A percentile compares a stretch with the other conserved stretches of the same genome.
Evolutionary conservation across 2,888 invertebrate genomes (phyloP).

Genomic region (Nysson spinosus): DNA sequence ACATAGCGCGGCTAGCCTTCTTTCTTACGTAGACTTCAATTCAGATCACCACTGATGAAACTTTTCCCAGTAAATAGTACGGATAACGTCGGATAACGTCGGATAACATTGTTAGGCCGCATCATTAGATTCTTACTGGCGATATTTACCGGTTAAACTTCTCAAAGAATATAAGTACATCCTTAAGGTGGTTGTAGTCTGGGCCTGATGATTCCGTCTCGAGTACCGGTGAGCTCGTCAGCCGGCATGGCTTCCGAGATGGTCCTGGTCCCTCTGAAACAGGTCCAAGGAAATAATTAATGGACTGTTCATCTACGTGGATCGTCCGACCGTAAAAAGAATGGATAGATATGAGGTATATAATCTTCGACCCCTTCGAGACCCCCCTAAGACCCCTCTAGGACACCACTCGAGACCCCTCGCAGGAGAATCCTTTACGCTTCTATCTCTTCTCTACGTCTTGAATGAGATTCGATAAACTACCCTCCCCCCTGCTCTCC

Average conservation of each 20-base stretch:
- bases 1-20: too few relatives aligned
- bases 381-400: too few relatives aligned
- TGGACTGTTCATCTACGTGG: conserved; percentile 28
- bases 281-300: conserved; percentile 54
- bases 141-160: too few relatives aligned
- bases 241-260: conserved; percentile 69
- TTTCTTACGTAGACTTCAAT: too few relatives aligned
- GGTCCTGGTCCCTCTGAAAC: conserved; percentile 64
- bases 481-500: conserved; percentile 1
- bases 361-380: too few relatives aligned
- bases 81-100: too few relatives aligned
- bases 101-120: too few relatives aligned
- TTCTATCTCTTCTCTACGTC: conserved; percentile 6
- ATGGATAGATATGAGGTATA: conserved; percentile 29
- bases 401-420: not conserved
- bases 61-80: too few relatives aligned
- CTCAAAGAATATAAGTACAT: too few relatives aligned
- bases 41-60: too few relatives aligned
- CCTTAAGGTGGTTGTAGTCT: conserved; percentile 67
- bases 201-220: conserved; percentile 59
- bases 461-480: conserved; percentile 21
- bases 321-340: conserved; percentile 23
- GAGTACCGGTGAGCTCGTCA: conserved; percentile 60
- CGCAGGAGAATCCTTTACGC: conserved; percentile 5
- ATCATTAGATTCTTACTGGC: not conserved